These are phyloP conservation scores for Todus mexicanus DNA, from an alignment of 2,797 vertebrate genomes.

Conservation along the genomic window DNA sequence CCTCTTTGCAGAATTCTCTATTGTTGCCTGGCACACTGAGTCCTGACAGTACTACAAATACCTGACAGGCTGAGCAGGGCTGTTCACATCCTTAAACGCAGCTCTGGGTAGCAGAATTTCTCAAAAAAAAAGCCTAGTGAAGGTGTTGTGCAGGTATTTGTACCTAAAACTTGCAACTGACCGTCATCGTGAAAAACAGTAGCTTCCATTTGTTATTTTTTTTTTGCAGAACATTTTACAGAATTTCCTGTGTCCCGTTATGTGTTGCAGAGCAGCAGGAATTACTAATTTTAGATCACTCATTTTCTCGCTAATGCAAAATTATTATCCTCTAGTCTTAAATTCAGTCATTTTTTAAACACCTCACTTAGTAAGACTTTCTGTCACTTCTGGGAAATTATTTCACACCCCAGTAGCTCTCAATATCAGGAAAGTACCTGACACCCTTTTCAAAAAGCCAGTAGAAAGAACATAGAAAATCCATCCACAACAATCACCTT, in stretches of 20 bases:
- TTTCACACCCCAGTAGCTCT: background rate
- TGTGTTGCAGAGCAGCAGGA: background rate
- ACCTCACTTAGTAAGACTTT: background rate
- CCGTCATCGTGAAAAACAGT: background rate
- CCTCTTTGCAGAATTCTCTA: background rate
- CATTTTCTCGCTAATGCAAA: background rate
- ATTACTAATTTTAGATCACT: background rate
- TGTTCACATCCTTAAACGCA: background rate
- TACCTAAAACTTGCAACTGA: background rate
- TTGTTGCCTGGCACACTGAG: background rate
- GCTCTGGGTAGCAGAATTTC: background rate
- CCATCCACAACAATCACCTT: background rate
- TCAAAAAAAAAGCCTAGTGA: background rate
- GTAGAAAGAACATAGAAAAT: background rate
- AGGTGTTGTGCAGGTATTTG: background rate
- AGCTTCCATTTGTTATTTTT: background rate
- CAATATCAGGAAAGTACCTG: background rate
- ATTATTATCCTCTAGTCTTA: background rate
- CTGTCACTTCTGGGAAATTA: background rate
- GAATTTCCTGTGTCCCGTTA: background rate
- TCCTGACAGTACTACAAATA: background rate
- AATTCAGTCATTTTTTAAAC: background rate
- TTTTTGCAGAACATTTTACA: background rate
- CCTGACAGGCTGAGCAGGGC: background rate
- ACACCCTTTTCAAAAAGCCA: background rate